Percentiles rank a stretch among this genome's conserved stretches.
Conservation (phyloP, 1,140 invertebrate species). For the Diabrotica virgifera region DNA sequence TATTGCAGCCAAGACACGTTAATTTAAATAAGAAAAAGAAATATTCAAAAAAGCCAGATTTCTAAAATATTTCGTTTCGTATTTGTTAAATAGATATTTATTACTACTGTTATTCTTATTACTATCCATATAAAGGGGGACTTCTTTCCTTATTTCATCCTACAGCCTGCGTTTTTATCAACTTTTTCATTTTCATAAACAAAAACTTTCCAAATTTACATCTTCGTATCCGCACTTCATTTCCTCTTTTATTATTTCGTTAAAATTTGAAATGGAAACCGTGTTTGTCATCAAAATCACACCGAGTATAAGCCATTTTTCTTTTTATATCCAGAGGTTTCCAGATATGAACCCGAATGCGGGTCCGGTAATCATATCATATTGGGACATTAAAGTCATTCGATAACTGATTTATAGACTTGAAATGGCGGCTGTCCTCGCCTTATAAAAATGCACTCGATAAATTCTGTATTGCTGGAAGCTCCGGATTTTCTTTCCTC, state of each 20-base stretch:
- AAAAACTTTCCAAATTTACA: no score
- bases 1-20: no score
- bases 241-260: constrained; percentile 1
- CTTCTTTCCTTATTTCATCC: no score
- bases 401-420: constrained; percentile 38
- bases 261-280: constrained; percentile 1
- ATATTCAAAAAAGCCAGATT: no score
- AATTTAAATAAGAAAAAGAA: no score
- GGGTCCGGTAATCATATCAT: constrained; percentile 31
- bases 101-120: no score
- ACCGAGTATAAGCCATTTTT: constrained; percentile 10
- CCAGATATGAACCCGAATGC: constrained; percentile 20
- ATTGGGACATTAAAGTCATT: constrained; percentile 41
- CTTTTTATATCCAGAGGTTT: constrained; percentile 16
- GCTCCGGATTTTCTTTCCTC: not conserved
- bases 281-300: constrained; percentile 2
- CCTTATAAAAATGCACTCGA: constrained; percentile 34
- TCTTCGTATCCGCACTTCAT: not conserved
- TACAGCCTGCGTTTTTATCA: no score
- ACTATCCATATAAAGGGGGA: no score
- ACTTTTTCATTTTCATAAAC: no score
- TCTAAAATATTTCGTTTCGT: no score
- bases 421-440: constrained; percentile 29
- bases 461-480: constrained; percentile 32
- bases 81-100: no score